Conservation (phyloP, 2,113 vertebrate genomes). For the Nansenia antarctica region DNA sequence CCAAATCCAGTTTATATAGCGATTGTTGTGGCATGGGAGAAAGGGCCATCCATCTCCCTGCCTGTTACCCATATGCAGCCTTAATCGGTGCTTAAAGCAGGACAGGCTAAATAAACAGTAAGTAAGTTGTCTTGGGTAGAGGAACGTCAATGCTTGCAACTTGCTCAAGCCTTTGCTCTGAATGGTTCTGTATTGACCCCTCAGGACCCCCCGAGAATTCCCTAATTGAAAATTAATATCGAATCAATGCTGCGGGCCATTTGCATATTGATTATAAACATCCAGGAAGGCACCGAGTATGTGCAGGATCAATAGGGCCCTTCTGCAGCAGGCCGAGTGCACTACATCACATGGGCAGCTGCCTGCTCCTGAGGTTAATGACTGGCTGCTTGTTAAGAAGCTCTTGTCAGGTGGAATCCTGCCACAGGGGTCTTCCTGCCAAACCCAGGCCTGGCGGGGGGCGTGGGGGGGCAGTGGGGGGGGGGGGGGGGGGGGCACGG, state of each 20-base stretch:
- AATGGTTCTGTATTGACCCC: conserved; percentile 95
- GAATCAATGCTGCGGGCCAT: conserved; percentile 95
- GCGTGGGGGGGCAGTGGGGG: conserved; percentile 35
- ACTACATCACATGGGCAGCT: conserved; percentile 76
- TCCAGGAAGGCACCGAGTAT: conserved; percentile 96
- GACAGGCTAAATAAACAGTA: conserved; percentile 84
- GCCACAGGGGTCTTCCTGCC: conserved; percentile 62
- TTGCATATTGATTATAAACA: conserved; percentile 99
- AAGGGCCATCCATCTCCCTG: conserved; percentile 72
- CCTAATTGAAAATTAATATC: conserved; percentile 99
- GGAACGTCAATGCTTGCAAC: conserved; percentile 83
- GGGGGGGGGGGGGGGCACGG: conserved; percentile 9
- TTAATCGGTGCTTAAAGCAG: conserved; percentile 81
- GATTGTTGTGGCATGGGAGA: conserved; percentile 55
- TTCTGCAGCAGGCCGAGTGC: conserved; percentile 81
- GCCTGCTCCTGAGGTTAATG: conserved; percentile 80
- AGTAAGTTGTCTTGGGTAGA: conserved; percentile 83
- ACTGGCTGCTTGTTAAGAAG: conserved; percentile 79
- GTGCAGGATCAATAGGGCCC: conserved; percentile 91
- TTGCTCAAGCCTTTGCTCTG: conserved; percentile 81
- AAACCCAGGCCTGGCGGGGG: conserved; percentile 49
- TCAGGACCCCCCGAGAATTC: conserved; percentile 93
- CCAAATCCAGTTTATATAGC: conserved; percentile 63
- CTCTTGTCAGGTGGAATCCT: conserved; percentile 78
- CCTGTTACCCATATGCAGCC: conserved; percentile 69